Base-by-base conservation (phyloP, 2,888 invertebrate species). In the Tachina lurida region DNA sequence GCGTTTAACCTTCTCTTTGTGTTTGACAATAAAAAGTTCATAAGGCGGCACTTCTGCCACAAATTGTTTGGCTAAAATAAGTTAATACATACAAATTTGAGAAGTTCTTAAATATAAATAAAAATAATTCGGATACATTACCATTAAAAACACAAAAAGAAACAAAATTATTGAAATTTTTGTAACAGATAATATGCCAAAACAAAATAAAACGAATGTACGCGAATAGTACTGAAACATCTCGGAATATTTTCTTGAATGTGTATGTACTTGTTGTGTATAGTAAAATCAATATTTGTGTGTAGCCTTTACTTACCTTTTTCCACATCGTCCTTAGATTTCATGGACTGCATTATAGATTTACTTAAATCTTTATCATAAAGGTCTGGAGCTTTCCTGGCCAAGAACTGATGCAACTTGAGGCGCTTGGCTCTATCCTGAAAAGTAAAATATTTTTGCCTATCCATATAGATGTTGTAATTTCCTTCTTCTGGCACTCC, bases 371-470 rank as follows among this genome's bases (percentile, higher is more conserved):
- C 94, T 87, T 93, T 91, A 91, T 94, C 95, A 91, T 96, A 98
- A 87, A 98, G 93, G 70, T 95, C 94, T 90, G 95, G 95, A 2
- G 97, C 96, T 93, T 97, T 97, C 90, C 96, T 96, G 12, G 96
- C 96, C 89, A 98, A 95, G 93, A 98, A 98, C 90, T 97, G 97
- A 90, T 97, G 97, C 58, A 98, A 93, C 91, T 97, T 97, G 76
- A 97, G 93, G 31, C 97, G 94, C 91, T 97, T 97, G 0, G 96
- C 96, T 84, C 97, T 95, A 92, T 97, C 97, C 92, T 96, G 96
- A 92, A 97, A 97, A 75, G 96, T 95, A 56, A 97, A 94, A 89
- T 95, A 95, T 91, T 97, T 97, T 90, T 97, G 96, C 41, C 97
- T 94, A 86, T 96, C 95, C 90, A 95, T 95, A 92, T 97, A 97